Evolutionary conservation across 2,113 vertebrate species (phyloP), one percentile per base, ranked within the genome.

Genomic region (Labeo rohita): DNA sequence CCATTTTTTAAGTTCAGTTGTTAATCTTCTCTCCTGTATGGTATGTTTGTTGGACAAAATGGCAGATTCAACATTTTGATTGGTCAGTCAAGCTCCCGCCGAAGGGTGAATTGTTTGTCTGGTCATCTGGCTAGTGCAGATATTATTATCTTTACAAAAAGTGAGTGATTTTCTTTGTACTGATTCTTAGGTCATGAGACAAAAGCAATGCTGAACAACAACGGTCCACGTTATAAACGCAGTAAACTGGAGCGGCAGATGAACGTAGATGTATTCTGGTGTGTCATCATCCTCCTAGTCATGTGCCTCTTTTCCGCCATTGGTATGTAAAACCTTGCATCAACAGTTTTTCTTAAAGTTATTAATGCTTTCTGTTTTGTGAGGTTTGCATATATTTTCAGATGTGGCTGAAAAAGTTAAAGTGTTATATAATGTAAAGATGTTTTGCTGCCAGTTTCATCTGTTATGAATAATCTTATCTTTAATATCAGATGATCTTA

Each of bases 201-300:
- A 85, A 99, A 99, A 95, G 97, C 98, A 85, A 97, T 99, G 93
- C 93, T 99, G 86, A 99, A 99, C 92, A 99, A 99, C 94, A 99
- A 97, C 2, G 97, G 98, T 8, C 98, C 98, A 0, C 97, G 98
- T 54, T 99, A 98, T 93, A 99, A 99, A 88, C 97, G 97, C 90
- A 99, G 98, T 85, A 97, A 96, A 92, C 97, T 99, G 85, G 98
- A 99, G 94, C 93, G 97, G 34, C 97, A 97, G 91, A 99, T 99
- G 98, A 99, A 99, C 90, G 92, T 96, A 0, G 96, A 99, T 28
- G 97, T 99, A 87, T 98, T 98, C 93, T 99, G 98, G 97, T 99
- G 98, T 90, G 96, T 99, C 91, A 92, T 99, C 90, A 98, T 99
- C 93, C 97, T 99, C 90, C 76, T 98, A 63, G 92, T 96, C 89